Evolutionary conservation across 2,113 vertebrate genomes (phyloP), one percentile per base, ranked within the genome.

Genomic region (Beaufortia kweichowensis): DNA sequence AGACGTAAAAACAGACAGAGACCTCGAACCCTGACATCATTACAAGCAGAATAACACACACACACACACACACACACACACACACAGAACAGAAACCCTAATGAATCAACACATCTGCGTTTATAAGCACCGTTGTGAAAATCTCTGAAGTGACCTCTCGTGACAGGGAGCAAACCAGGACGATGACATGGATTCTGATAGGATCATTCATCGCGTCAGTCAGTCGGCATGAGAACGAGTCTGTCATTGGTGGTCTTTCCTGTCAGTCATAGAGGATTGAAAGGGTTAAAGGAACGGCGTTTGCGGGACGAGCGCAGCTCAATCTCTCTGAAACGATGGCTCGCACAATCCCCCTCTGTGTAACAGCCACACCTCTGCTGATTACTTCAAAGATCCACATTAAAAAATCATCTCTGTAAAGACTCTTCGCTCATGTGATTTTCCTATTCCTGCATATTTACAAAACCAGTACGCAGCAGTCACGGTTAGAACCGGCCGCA

Each of bases 1-100:
- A 86, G 85, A 90, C 88, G 86, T 83, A 82, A 90, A 89, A 79
- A 77, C 77, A 82, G 86, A 89, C 84, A 79, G 46, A 17, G n/a
- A 73, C 53, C 48, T 26, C 15, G 11, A 53, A 14, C 41, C 86
- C 86, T 89, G 84, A 74, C 75, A 2, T 15, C 35, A 39, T 3
- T 9, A 39, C 43, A 6, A n/a, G 21, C 48, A 53, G 3, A 1
- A 19, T 48, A 0, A 48, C n/a, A 21, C 87, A 89, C 88, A 83
- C 82, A 87, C 87, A 89, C 88, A 88, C 89, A 86, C 87, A 89
- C 84, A 86, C 87, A 88, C 5, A 73, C 41, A 23, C n/a, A n/a
- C n/a, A n/a, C n/a, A n/a, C n/a, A 79, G 26, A 65, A 60, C 6
- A 35, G 39, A 26, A 62, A 60, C 66, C 60, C 6, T 21, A 66